Conservation (phyloP, 1,140 invertebrate species). For the Acromyrmex heyeri region DNA sequence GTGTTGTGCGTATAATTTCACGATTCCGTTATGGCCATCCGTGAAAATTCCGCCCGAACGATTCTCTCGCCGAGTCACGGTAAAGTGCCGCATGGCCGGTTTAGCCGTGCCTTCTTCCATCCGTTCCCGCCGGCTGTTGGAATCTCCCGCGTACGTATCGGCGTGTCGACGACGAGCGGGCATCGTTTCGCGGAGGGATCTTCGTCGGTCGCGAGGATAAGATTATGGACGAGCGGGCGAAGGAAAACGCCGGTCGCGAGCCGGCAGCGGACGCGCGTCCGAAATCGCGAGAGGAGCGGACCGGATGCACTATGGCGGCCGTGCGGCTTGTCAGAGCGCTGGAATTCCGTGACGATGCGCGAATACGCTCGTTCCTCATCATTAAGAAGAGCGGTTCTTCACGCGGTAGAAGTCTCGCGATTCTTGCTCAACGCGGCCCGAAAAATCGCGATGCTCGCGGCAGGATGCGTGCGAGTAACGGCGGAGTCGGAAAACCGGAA, state of each 20-base stretch:
- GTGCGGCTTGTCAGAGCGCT: conserved; percentile 78
- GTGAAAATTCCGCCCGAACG: not conserved
- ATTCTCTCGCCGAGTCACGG: not conserved
- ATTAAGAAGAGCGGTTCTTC: too few species aligned
- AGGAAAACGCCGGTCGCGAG: not conserved
- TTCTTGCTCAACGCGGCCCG: not conserved
- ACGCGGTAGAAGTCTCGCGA: not conserved
- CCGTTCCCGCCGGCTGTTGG: conserved; percentile 72
- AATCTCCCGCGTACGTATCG: not conserved
- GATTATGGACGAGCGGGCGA: not conserved
- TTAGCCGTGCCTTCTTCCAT: not conserved
- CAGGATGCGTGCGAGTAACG: not conserved
- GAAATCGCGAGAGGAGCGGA: conserved; percentile 55
- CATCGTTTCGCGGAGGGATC: not conserved
- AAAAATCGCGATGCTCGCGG: not conserved
- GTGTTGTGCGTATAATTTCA: conserved; percentile 80
- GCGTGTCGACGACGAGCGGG: not conserved
- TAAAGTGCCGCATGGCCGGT: conserved; percentile 72
- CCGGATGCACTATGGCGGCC: conserved; percentile 85
- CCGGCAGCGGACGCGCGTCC: conserved; percentile 14
- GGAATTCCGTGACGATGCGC: conserved; percentile 31
- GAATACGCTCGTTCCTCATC: too few species aligned
- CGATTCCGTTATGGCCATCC: not conserved
- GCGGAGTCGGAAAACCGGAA: conserved; percentile 23
- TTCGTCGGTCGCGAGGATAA: not conserved